Percentiles rank a stretch among this genome's conserved stretches.
These are phyloP conservation scores for Chrosomus eos DNA, from an alignment of 2,797 vertebrate genomes.

Conservation along the genomic window DNA sequence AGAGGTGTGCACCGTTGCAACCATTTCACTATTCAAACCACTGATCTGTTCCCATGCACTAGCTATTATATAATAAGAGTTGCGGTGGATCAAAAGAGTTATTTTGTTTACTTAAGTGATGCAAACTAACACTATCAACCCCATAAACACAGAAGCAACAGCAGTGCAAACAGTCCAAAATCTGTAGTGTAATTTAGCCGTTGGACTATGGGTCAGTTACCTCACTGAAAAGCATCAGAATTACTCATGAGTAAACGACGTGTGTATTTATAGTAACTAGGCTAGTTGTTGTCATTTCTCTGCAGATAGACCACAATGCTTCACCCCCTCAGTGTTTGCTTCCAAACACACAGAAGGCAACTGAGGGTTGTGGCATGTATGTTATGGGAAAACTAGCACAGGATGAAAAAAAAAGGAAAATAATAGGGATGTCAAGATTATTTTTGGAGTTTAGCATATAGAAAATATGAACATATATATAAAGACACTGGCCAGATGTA, in stretches of 20 bases:
- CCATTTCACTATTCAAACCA: neutral
- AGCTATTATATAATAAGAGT: neutral
- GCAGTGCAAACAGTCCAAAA: neutral
- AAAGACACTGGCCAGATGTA: too few relatives aligned
- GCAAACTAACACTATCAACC: neutral
- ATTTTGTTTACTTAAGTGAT: neutral
- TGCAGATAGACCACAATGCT: slow-evolving; percentile 35
- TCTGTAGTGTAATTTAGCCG: neutral
- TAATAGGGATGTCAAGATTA: slow-evolving; percentile 20
- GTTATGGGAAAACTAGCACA: slow-evolving; percentile 13
- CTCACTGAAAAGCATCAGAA: slow-evolving; percentile 32
- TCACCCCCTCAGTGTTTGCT: neutral
- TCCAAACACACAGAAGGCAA: neutral
- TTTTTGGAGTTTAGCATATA: neutral
- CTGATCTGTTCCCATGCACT: neutral
- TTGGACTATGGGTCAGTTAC: slow-evolving; percentile 30
- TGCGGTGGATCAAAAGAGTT: neutral
- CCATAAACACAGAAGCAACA: slow-evolving; percentile 14
- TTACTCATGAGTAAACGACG: slow-evolving; percentile 33
- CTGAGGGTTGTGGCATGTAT: neutral
- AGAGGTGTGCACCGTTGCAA: slow-evolving; percentile 75
- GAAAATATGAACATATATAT: too few relatives aligned
- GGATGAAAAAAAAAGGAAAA: slow-evolving; percentile 27
- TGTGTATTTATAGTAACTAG: slow-evolving; percentile 52
- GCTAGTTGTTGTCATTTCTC: slow-evolving; percentile 48